These are phyloP conservation scores for Apostichopus californicus DNA, from an alignment of 35 echinoderm and acorn worm genomes.

Conservation along the genomic window DNA sequence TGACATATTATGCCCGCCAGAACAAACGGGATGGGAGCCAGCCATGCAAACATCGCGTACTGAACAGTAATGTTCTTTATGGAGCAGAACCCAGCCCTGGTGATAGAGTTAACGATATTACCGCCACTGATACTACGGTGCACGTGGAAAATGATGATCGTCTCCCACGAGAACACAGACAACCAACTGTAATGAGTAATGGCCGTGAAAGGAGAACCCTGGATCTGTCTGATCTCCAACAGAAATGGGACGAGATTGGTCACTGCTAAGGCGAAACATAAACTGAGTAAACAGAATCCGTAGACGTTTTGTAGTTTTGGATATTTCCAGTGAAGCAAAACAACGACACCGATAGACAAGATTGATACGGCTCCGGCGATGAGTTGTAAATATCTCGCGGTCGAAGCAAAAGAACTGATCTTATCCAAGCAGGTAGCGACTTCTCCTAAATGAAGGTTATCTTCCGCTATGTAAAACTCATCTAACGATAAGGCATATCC, in stretches of 20 bases:
- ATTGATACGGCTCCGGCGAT: neutral
- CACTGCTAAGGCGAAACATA: neutral
- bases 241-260: neutral
- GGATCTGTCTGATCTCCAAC: neutral
- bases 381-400: neutral
- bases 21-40: neutral
- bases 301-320: constrained; percentile 18
- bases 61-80: neutral
- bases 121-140: neutral
- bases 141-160: constrained; percentile 9
- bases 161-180: constrained; percentile 9
- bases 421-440: neutral
- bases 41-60: neutral
- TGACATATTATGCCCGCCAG: neutral
- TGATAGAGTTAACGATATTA: neutral
- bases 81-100: neutral
- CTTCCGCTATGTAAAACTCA: neutral
- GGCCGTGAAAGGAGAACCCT: neutral
- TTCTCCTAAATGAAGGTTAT: neutral
- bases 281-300: constrained; percentile 13
- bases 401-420: neutral
- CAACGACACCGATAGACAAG: neutral
- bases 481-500: neutral
- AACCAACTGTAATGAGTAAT: neutral
- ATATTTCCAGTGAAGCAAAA: constrained; percentile 3